These are phyloP conservation scores for Drosophila watanabei DNA, from an alignment of 1,140 invertebrate genomes.

Conservation along the genomic window DNA sequence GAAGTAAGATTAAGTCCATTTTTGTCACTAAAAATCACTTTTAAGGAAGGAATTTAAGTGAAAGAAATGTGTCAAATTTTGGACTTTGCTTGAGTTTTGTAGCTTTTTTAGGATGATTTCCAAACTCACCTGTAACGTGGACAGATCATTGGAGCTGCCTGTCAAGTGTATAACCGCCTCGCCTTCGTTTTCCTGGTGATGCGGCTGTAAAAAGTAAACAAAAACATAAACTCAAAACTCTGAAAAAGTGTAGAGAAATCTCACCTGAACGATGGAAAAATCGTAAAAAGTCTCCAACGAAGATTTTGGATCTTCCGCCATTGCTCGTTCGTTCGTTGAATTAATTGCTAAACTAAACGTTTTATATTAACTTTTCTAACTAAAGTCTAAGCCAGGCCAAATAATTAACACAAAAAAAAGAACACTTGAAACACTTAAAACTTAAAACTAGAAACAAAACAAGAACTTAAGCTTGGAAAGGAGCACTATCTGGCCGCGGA, in stretches of 20 bases:
- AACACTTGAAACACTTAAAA: constrained; percentile 8
- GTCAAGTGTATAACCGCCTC: constrained; percentile 35
- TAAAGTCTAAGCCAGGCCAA: constrained; percentile 18
- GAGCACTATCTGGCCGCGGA: constrained; percentile 56
- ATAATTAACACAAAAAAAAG: constrained; percentile 27
- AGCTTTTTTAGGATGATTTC: no score
- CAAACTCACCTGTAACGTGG: constrained; percentile 43
- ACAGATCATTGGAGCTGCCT: constrained; percentile 52
- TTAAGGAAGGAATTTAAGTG: no score
- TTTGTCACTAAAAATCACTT: no score
- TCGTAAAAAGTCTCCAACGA: constrained; percentile 37
- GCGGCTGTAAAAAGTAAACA: constrained; percentile 21
- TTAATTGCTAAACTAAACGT: constrained; percentile 15
- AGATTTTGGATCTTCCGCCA: constrained; percentile 29
- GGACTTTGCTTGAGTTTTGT: no score
- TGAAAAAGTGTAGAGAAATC: neutral
- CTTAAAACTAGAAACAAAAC: constrained; percentile 23
- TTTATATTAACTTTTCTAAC: constrained; percentile 6
- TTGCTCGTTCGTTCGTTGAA: constrained; percentile 33
- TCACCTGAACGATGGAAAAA: constrained; percentile 46
- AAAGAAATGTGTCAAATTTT: no score
- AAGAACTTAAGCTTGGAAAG: neutral
- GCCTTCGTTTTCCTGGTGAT: constrained; percentile 50
- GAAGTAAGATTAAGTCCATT: neutral
- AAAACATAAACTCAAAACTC: no score